Percentiles rank a stretch among this genome's conserved stretches.
Conservation (phyloP, 2,888 invertebrate genomes). For the Biston betularia region DNA sequence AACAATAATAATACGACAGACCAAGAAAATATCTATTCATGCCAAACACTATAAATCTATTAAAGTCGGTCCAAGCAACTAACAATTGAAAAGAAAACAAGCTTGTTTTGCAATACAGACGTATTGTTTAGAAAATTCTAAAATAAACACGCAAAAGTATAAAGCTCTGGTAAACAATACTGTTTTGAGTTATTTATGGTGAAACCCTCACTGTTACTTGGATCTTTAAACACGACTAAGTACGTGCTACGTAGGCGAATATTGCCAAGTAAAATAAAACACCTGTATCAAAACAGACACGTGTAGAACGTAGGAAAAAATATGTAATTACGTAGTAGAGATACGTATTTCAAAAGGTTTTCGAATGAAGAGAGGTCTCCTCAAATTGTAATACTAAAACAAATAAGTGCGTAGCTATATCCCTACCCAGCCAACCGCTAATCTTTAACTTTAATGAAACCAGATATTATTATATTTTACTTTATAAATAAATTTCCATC, state of each 20-base stretch:
- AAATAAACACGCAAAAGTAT: not conserved
- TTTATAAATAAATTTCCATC: too few relatives aligned
- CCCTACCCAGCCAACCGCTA: not conserved
- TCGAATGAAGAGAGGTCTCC: not conserved
- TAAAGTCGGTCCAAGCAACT: not conserved
- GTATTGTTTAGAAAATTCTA: not conserved
- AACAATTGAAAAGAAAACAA: slow-evolving; percentile 1
- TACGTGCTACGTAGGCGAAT: not conserved
- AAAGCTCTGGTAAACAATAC: not conserved
- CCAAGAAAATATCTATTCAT: too few relatives aligned
- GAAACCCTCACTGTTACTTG: not conserved
- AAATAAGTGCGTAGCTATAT: too few relatives aligned
- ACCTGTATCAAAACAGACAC: not conserved
- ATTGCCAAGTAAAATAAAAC: not conserved
- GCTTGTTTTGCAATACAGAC: not conserved
- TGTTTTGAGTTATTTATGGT: not conserved
- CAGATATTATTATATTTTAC: too few relatives aligned
- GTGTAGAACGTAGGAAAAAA: too few relatives aligned
- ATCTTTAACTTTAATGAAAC: not conserved
- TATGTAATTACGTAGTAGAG: not conserved
- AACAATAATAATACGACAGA: too few relatives aligned
- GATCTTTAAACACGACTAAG: not conserved
- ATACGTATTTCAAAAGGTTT: not conserved
- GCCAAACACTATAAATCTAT: too few relatives aligned
- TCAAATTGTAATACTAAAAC: not conserved